Evolutionary conservation across 2,797 vertebrate species (phyloP), one percentile per base, ranked within the genome.

Genomic region (Enteromius fasciolatus): DNA sequence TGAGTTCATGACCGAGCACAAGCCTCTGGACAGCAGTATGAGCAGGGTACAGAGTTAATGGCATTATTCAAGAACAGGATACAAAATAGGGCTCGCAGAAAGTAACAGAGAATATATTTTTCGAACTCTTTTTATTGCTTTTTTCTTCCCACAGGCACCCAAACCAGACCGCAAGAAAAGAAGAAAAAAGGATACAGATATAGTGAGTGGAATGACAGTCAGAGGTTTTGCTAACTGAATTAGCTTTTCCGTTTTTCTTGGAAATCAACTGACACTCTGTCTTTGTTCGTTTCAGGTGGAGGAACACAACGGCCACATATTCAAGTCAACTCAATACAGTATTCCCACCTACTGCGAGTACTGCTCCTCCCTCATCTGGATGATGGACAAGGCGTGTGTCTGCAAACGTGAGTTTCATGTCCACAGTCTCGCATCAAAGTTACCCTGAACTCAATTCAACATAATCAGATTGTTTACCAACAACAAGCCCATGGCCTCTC

Each of bases 281-380:
- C 36, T 63, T 70, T 31, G 4, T 33, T 66, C 66, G 54, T 41
- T 80, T 86, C 91, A 99, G 98, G 97, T 99, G 68, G 98, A 98
- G 91, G 98, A 99, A 79, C 97, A 98, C 88, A 99, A 99, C 1
- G 98, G 98, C 28, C 98, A 99, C 91, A 96, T 99, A 89, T 99
- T 99, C 90, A 99, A 99, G 91, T 96, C 97, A 0, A 98, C 98
- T 0, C 98, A 99, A 68, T 99, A 99, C 92, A 99, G 97, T 95
- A 99, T 99, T 88, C 98, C 98, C 80, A 99, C 97, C 0, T 99
- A 98, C 94, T 99, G 98, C 90, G 98, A 99, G 93, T 97, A 94
- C 93, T 99, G 98, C 87, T 99, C 97, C 28, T 99, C 98, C 4
- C 95, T 99, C 90, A 99, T 99, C 93, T 99, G 98, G 98, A 99